Conservation (phyloP, 2,113 vertebrate species). For the Lanius collurio region DNA sequence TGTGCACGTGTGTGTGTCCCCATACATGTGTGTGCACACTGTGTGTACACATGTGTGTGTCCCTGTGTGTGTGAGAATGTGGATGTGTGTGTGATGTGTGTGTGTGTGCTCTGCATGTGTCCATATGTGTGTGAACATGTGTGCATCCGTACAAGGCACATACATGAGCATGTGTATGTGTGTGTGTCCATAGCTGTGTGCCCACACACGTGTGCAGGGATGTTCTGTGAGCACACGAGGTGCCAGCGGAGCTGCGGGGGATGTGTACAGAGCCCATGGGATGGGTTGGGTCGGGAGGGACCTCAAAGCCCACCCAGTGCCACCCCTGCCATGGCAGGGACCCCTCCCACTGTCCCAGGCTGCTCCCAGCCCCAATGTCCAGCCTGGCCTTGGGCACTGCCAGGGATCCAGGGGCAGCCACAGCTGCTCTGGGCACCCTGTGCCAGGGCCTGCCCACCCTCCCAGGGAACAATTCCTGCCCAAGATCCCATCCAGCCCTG, state of each 20-base stretch:
- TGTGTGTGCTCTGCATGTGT: too few species aligned
- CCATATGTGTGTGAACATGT: not conserved
- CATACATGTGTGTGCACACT: too few species aligned
- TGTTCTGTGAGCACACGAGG: not conserved
- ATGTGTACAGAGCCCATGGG: not conserved
- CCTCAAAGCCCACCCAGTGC: rapidly evolving
- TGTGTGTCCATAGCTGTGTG: not conserved
- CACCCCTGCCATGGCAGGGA: not conserved
- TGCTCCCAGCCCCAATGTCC: not conserved
- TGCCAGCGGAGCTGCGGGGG: rapidly evolving
- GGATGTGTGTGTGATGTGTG: not conserved
- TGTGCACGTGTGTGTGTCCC: too few species aligned
- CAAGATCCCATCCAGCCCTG: not conserved
- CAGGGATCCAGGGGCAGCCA: not conserved
- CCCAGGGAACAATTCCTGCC: rapidly evolving
- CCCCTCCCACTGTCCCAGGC: not conserved
- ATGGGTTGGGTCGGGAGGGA: not conserved
- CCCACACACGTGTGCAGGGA: not conserved
- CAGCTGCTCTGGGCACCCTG: not conserved
- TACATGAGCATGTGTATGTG: not conserved
- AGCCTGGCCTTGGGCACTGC: not conserved
- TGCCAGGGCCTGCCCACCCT: not conserved
- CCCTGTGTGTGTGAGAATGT: too few species aligned
- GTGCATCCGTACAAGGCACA: not conserved
- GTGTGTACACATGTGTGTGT: too few species aligned